Evolutionary conservation across 37 sponge, comb jelly and placozoan genomes (phyloP), one percentile per base, ranked within the genome.

Genomic region (Geodia barretti): DNA sequence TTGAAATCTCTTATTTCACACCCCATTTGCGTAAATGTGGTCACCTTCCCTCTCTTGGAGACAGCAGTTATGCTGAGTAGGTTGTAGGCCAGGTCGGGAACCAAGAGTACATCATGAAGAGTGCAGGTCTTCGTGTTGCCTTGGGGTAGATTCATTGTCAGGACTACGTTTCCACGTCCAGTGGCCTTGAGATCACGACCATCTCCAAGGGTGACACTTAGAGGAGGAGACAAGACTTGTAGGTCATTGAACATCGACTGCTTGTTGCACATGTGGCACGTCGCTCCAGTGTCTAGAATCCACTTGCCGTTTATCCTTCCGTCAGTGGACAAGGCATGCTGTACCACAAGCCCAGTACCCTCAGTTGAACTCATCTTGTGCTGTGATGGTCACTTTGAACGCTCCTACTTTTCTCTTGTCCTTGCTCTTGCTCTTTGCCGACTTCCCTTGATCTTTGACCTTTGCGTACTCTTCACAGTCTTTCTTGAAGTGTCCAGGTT

Each of bases 241-340:
- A 79, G 68, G 24, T 35, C 35, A 28, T 23, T 31, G 32, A 85
- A 84, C 40, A 34, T 26, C 17, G 26, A 54, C 39, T 64, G 20
- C 40, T 60, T 72, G 72, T 38, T 47, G 71, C 85, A 84, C 67
- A 78, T 85, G 77, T 83, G 75, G 41, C 67, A 62, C 17, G 84
- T 84, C 21, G 85, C 86, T 67, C 81, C 87, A 21, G 87, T 80
- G 43, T 86, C 87, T 24, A 86, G n/a, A n/a, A 86, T 86, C 81
- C 86, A 85, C 39, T 71, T 23, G 61, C 71, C 61, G 35, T 28
- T 34, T 40, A 39, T 2, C 26, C 43, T 40, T 4, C 5, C 30
- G 2, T 76, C 64, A 20, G 20, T 60, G 39, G 79, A 30, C 60
- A 60, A 68, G 23, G 86, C 79, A 72, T 60, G 59, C 54, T 78